Evolutionary conservation across 1,140 invertebrate species (phyloP).

Genomic region (Anagrus nilaparvatae): DNA sequence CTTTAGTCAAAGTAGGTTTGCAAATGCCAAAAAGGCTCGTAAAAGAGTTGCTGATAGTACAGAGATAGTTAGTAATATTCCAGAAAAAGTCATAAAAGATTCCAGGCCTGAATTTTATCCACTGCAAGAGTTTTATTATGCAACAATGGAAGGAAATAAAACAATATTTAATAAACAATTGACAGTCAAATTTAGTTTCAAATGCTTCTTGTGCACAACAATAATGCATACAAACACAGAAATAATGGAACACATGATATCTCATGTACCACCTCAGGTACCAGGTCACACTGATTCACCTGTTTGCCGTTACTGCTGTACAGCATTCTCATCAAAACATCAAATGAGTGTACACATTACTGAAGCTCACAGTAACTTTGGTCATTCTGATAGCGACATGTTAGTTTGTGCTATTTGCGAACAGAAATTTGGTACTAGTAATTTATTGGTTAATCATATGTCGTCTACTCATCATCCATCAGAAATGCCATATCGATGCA

Average conservation of each 20-base stretch:
- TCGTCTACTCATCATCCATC: slow-evolving; percentile 60
- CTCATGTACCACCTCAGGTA: slow-evolving; percentile 46
- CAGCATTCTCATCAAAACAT: slow-evolving; percentile 35
- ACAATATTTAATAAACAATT: background rate
- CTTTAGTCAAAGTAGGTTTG: no score
- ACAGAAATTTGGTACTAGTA: slow-evolving; percentile 40
- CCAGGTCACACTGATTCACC: slow-evolving; percentile 32
- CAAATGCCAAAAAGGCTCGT: no score
- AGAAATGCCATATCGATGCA: slow-evolving; percentile 72
- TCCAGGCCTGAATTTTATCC: slow-evolving; percentile 18
- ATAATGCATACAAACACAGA: slow-evolving; percentile 46
- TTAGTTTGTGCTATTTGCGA: slow-evolving; percentile 61
- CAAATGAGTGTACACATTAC: slow-evolving; percentile 34
- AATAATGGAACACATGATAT: slow-evolving; percentile 59
- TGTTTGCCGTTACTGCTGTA: slow-evolving; percentile 38
- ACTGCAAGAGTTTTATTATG: slow-evolving; percentile 36
- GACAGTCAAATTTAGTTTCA: no score
- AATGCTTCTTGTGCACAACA: slow-evolving; percentile 47
- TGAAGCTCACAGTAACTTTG: slow-evolving; percentile 37
- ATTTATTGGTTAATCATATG: slow-evolving; percentile 61
- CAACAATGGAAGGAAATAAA: slow-evolving; percentile 33
- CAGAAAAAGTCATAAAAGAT: background rate
- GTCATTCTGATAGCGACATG: slow-evolving; percentile 34
- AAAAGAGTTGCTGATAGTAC: no score
- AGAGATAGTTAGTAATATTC: background rate